Evolutionary conservation across 2,888 invertebrate genomes (phyloP), one percentile per base, ranked within the genome.

Genomic region (Thumatha senex): DNA sequence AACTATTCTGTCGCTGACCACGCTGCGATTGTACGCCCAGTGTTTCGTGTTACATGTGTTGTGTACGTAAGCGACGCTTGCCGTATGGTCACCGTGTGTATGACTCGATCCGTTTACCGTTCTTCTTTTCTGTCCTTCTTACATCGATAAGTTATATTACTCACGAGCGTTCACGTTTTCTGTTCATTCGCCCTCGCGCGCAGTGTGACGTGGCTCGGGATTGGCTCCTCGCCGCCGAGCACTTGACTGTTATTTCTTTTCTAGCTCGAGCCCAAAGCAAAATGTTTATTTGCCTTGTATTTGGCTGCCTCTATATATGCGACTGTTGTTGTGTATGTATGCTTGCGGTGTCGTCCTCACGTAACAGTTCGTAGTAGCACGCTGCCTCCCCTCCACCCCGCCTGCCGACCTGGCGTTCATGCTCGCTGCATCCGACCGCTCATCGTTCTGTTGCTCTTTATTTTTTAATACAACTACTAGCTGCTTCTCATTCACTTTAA

Each of bases 271-370:
- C 86, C 81, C 90, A 89, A 86, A 81, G 86, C 90, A 89, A 89
- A 89, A 82, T 87, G 85, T 89, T 87, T 80, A 85, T 85, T 86
- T 89, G 89, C 90, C 90, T 90, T 89, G 89, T 90, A 84, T 85
- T 89, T 88, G 89, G 89, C 88, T 88, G 89, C 84, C 86, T 89
- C 85, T 88, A 84, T 89, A 84, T 89, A 78, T 89, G 75, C 89
- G 89, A 88, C 88, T 90, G 89, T 90, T 86, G 75, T 89, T 88
- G 78, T 89, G 85, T 90, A 86, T 90, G 90, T 90, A 90, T 88
- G 90, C 90, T 90, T 89, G 82, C 82, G 83, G 81, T 89, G 84
- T 75, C 83, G 57, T 82, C 71, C 74, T 83, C 80, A 78, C 18
- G 62, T 82, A 79, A 70, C 66, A 72, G 58, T 57, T 79, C 84